Conservation (phyloP, 2,888 invertebrate genomes). For the Neria commutata region DNA sequence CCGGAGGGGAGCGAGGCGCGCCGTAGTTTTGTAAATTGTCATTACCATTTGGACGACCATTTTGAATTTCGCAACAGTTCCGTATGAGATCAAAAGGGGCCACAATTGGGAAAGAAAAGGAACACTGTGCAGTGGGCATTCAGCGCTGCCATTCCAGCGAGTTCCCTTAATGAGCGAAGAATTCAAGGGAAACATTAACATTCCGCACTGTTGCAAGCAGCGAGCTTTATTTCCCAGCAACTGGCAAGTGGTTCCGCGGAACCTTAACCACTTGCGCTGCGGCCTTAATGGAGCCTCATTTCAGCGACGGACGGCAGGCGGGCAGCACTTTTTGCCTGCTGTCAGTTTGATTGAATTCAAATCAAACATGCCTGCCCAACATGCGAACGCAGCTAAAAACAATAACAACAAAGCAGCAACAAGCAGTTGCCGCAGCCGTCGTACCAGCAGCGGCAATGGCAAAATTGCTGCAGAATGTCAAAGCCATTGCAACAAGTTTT, state of each 20-base stretch:
- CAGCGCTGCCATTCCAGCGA: no score
- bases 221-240: neutral
- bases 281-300: no score
- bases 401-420: constrained; percentile 20
- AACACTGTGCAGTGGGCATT: no score
- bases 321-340: constrained; percentile 18
- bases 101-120: no score
- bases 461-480: constrained; percentile 45
- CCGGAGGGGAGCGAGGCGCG: no score
- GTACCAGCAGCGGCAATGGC: neutral
- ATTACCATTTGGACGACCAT: no score
- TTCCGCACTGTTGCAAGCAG: neutral
- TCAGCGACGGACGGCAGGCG: neutral
- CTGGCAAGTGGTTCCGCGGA: no score
- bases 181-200: neutral
- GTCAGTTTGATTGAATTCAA: constrained; percentile 60
- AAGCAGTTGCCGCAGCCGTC: constrained; percentile 18
- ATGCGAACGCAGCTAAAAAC: constrained; percentile 24
- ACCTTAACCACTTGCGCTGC: no score
- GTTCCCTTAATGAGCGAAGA: no score
- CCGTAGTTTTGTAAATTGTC: no score
- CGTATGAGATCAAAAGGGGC: no score
- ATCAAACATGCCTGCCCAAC: constrained; percentile 45
- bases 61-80: no score
- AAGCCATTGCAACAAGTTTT: constrained; percentile 49